Percentiles rank a stretch among this genome's conserved stretches.
These are phyloP conservation scores for Onychomys arenicola DNA, from an alignment of 2,797 vertebrate genomes.

Conservation along the genomic window DNA sequence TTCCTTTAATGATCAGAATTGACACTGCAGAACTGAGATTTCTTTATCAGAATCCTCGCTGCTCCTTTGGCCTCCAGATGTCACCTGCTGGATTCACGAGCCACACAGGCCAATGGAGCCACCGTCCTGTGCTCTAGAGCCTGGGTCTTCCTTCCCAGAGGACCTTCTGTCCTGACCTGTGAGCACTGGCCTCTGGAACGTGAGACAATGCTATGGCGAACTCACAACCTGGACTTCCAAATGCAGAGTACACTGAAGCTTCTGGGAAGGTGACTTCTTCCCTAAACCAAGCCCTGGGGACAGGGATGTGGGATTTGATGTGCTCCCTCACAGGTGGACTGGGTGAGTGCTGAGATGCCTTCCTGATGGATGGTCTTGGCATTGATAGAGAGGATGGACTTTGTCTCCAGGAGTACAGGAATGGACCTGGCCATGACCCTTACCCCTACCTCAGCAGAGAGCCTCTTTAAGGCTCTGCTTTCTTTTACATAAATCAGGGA, in stretches of 20 bases:
- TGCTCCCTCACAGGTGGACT: not conserved
- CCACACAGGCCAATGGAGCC: not conserved
- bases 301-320: not conserved
- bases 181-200: not conserved
- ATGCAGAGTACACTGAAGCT: not conserved
- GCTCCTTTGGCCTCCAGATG: not conserved
- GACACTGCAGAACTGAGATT: not conserved
- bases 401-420: too few relatives aligned
- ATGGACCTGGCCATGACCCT: too few relatives aligned
- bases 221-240: not conserved
- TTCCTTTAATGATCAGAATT: not conserved
- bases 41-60: not conserved
- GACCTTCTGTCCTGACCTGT: not conserved
- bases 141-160: not conserved
- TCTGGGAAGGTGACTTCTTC: not conserved
- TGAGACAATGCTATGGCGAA: not conserved
- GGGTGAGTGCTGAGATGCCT: not conserved
- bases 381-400: too few relatives aligned
- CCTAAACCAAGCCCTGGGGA: not conserved
- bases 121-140: not conserved
- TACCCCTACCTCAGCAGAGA: too few relatives aligned
- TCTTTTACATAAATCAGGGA: too few relatives aligned
- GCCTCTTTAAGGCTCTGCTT: too few relatives aligned
- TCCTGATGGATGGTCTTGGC: not conserved
- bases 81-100: not conserved